Evolutionary conservation across 64 coral and sea anemone genomes (phyloP), one percentile per base, ranked within the genome.

Genomic region (Acropora tenuis): DNA sequence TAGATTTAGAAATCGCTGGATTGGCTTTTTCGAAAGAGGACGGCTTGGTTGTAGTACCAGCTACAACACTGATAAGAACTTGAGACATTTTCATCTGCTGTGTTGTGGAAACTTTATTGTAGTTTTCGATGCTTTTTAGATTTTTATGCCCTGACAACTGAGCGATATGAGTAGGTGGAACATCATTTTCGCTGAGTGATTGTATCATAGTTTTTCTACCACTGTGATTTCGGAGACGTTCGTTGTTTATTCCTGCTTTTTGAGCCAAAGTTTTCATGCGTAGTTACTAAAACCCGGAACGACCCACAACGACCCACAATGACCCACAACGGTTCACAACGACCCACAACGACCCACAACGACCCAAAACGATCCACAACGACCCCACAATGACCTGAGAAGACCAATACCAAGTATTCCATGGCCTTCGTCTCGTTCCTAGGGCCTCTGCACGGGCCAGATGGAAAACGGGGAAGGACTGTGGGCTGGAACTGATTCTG

Each of bases 141-240:
- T 88, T 95, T 75, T 82, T 95, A 73, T 95, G 94, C 2, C 94
- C 94, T 13, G 76, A 91, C n/a, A 95, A 10, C 18, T 95, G 94
- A 41, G 69, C 69, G 19, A 95, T 95, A 30, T 95, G 93, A 59
- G 73, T 87, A 8, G 83, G 88, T 41, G 93, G 89, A 80, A 91
- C 42, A 43, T 95, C 46, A 49, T 87, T 90, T 16, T 95, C 48
- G 55, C 18, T 91, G 41, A 91, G 55, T 11, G 65, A 91, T 75
- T 95, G 94, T 2, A 91, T 66, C 83, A 92, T 95, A 60, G 48
- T 79, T 43, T 95, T 95, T 69, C 94, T 81, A 9, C 59, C 94
- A 61, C 83, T 95, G 83, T 95, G 89, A 65, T 91, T 95, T 77
- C 60, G 61, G 1, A 95, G 52, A 8, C 52, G 48, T 41, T 65